phyloP scores from a whole-genome alignment of 2,888 invertebrate genomes.

The Platycheirus rosarum region DNA sequence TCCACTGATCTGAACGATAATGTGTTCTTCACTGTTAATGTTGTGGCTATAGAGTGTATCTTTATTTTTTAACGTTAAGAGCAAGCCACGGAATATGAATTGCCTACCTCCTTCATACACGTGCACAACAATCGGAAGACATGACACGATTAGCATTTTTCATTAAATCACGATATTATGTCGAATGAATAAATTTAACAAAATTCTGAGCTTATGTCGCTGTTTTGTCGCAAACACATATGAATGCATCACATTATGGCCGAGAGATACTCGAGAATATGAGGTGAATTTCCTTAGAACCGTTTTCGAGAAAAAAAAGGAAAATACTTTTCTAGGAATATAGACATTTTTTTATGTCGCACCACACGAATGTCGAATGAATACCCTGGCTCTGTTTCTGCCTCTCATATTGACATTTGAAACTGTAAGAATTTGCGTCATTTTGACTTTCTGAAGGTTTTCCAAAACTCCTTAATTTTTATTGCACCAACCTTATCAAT shows the following conservation, averaged over 20 bases:
- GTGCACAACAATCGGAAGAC: slow-evolving; percentile 74
- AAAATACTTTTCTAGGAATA: background rate
- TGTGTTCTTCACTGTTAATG: slow-evolving; percentile 6
- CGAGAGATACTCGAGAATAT: background rate
- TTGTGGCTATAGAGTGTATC: background rate
- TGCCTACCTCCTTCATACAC: slow-evolving; percentile 62
- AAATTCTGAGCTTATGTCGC: slow-evolving; percentile 64
- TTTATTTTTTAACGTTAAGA: background rate
- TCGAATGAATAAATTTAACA: slow-evolving; percentile 72
- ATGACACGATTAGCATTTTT: slow-evolving; percentile 74
- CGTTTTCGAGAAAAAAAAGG: background rate
- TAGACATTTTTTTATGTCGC: no score
- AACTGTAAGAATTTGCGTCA: no score
- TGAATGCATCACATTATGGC: background rate
- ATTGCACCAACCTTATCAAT: no score
- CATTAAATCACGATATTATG: slow-evolving; percentile 74
- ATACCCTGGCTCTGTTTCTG: no score
- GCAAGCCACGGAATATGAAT: slow-evolving; percentile 1
- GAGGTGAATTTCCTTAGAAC: slow-evolving; percentile 1
- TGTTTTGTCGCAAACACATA: slow-evolving; percentile 23
- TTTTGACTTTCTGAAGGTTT: no score
- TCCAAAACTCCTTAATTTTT: no score
- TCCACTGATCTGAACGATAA: slow-evolving; percentile 34
- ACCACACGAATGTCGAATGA: no score
- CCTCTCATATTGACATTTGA: no score